Evolutionary conservation across 2,113 vertebrate genomes (phyloP), one percentile per base, ranked within the genome.

Genomic region (Toxostoma redivivum): DNA sequence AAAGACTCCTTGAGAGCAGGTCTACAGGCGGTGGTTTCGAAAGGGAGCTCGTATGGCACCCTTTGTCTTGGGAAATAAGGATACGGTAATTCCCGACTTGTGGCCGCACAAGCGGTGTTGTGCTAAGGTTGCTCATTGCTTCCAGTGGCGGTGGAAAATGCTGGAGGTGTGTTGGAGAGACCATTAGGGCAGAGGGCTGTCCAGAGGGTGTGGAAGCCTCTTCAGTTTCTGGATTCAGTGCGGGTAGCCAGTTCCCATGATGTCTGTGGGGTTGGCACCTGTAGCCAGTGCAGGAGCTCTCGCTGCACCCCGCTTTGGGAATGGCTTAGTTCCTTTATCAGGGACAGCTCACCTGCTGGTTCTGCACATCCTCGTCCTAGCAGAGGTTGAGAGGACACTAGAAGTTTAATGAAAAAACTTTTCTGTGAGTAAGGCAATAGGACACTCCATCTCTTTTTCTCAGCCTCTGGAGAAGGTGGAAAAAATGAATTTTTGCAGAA

Each of bases 91-190:
- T 50, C 28, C 30, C 24, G 35, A 16, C 38, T 45, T 42, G 3
- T 62, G 6, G 13, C 37, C 22, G 30, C 45, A 2, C 62, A 7
- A 0, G 30, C 4, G 0, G 1, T 35, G 2, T 28, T n/a, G 22
- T 7, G 20, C 1, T 47, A 5, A 15, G 35, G 33, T 22, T 35
- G 50, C 31, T 40, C 17, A 0, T 57, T 9, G 28, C 73, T 62
- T 62, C 60, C 33, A 30, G 7, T 4, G 21, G 33, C 14, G 30
- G 18, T 64, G 51, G 64, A 21, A 48, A n/a, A 8, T 1, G 4
- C 44, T 37, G 58, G 66, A 24, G 42, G 5, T 9, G 44, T 11
- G 0, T 1, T 54, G 80, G 54, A 73, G 33, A 38, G 23, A 42
- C 45, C 22, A 0, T 24, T 7, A 12, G 35, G 42, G 42, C 50